These are phyloP conservation scores for Solen grandis DNA, from an alignment of 1,140 invertebrate species.

Conservation along the genomic window DNA sequence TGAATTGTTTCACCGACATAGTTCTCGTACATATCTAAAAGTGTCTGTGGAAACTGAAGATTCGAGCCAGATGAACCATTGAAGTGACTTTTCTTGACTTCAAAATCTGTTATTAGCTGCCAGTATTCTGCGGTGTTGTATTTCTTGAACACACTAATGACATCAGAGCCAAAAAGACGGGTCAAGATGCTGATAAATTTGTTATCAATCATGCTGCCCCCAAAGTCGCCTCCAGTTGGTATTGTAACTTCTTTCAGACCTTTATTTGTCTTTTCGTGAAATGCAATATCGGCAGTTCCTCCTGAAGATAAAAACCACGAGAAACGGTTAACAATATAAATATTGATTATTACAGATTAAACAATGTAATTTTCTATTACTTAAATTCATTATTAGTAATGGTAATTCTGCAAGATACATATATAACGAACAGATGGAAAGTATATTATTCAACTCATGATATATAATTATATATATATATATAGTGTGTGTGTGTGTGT, in stretches of 20 bases:
- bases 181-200: constrained; percentile 40
- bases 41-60: constrained; percentile 33
- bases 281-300: constrained; percentile 63
- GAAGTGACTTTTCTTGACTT: constrained; percentile 54
- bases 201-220: constrained; percentile 58
- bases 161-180: constrained; percentile 39
- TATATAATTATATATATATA: not conserved
- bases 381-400: not conserved
- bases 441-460: not conserved
- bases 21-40: constrained; percentile 22
- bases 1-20: constrained; percentile 7
- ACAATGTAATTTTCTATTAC: not conserved
- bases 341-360: not conserved
- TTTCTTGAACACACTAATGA: constrained; percentile 41
- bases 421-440: not conserved
- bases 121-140: constrained; percentile 37
- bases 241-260: constrained; percentile 53
- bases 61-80: constrained; percentile 13
- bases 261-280: constrained; percentile 48
- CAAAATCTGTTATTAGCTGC: constrained; percentile 53
- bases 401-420: not conserved
- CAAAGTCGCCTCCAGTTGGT: constrained; percentile 60
- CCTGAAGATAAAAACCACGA: constrained; percentile 46
- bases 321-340: not conserved
- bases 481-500: not conserved